phyloP scores from a whole-genome alignment of 1,140 invertebrate species.

The Dolichoris vasculosae region DNA sequence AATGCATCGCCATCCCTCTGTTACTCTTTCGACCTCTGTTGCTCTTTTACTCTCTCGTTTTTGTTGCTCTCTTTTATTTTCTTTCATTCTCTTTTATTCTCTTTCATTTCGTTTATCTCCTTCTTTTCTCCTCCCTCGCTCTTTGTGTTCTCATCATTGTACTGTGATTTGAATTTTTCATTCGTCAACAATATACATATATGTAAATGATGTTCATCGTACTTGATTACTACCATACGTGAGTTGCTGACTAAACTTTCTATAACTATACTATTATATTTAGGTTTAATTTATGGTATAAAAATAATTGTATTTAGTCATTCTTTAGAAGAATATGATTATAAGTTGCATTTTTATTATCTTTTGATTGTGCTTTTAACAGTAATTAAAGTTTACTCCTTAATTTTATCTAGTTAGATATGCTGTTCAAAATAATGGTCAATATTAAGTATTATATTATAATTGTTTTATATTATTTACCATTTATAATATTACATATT shows the following conservation, averaged over 20 bases:
- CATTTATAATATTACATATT: no score
- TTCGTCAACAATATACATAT: slow-evolving; percentile 46
- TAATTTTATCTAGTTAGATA: no score
- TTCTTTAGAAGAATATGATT: neutral
- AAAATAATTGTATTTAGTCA: slow-evolving; percentile 9
- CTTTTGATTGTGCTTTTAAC: no score
- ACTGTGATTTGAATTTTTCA: slow-evolving; percentile 40
- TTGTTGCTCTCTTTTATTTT: neutral
- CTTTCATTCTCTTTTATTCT: neutral
- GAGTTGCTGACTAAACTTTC: neutral
- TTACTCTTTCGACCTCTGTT: neutral
- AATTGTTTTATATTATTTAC: no score
- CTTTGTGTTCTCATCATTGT: neutral
- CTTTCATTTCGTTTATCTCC: neutral
- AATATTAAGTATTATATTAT: no score
- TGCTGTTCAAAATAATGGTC: no score
- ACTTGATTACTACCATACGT: slow-evolving; percentile 28
- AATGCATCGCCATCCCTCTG: slow-evolving; percentile 12
- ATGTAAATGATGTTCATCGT: slow-evolving; percentile 31
- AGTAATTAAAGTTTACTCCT: no score
- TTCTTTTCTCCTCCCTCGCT: slow-evolving; percentile 10
- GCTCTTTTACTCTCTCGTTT: neutral
- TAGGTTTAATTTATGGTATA: neutral
- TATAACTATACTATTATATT: neutral
- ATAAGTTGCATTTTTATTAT: no score